phyloP scores from a whole-genome alignment of 2,888 invertebrate species.

The Anoncus sp. region DNA sequence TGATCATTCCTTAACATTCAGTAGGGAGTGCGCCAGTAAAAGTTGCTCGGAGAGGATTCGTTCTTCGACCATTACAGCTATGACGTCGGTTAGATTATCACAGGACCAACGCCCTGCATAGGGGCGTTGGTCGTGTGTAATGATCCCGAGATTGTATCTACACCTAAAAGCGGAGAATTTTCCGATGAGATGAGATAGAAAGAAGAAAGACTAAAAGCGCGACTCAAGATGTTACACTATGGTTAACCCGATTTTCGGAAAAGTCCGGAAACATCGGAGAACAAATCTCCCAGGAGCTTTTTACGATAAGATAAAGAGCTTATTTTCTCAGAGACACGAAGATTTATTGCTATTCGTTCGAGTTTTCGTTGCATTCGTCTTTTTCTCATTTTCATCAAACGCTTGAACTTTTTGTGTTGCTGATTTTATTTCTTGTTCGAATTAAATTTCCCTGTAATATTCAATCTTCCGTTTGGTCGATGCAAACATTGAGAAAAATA shows the following conservation, averaged over 20 bases:
- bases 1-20: background rate
- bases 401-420: no score
- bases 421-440: no score
- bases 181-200: conserved; percentile 4
- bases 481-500: no score
- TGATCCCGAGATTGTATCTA: conserved; percentile 26
- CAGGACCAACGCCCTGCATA: conserved; percentile 16
- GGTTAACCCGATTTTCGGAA: background rate
- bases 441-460: no score
- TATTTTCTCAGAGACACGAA: conserved; percentile 33
- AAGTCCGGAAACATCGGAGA: background rate
- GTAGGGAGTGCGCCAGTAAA: background rate
- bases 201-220: background rate
- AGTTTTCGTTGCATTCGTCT: no score
- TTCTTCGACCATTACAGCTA: conserved; percentile 50
- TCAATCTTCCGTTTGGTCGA: no score
- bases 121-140: background rate
- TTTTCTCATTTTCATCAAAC: no score
- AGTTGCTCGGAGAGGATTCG: conserved; percentile 16
- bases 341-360: background rate
- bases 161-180: conserved; percentile 1
- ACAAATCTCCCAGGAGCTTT: conserved; percentile 13
- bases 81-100: conserved; percentile 55
- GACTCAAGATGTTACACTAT: background rate
- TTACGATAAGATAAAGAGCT: conserved; percentile 40